phyloP scores from a whole-genome alignment of 2,113 vertebrate genomes.

The Rhinoptilus africanus region DNA sequence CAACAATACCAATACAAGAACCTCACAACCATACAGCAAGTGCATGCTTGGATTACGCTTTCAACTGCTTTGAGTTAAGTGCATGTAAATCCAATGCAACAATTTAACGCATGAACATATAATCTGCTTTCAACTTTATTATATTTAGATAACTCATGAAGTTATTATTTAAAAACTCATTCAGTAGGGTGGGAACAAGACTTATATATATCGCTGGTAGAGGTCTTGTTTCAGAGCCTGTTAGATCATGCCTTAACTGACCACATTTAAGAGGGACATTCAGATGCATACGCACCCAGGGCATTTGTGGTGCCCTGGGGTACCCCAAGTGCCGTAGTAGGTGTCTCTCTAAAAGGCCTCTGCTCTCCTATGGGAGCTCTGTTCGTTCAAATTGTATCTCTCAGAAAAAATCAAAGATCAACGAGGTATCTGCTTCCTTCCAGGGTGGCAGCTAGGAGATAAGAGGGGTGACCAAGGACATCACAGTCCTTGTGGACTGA shows the following conservation, averaged over 20 bases:
- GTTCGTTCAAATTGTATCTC: not conserved
- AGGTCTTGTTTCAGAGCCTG: not conserved
- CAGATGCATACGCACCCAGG: not conserved
- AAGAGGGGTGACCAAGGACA: not conserved
- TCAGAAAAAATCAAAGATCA: not conserved
- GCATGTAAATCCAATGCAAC: not conserved
- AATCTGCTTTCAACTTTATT: not conserved
- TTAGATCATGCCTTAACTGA: not conserved
- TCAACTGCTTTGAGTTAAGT: not conserved
- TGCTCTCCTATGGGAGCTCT: not conserved
- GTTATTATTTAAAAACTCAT: not conserved
- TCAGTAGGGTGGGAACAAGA: not conserved
- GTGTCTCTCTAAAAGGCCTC: not conserved
- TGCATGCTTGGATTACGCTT: not conserved
- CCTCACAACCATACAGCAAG: not conserved
- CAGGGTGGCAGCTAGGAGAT: not conserved
- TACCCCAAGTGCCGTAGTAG: not conserved
- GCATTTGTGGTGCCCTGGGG: not conserved
- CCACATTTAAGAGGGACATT: not conserved
- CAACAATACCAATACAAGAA: not conserved
- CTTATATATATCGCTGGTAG: not conserved
- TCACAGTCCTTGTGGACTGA: not conserved
- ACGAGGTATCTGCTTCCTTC: not conserved
- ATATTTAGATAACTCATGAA: not conserved
- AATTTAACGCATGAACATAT: not conserved